Conservation (phyloP, 2,888 invertebrate genomes). For the Axea sp. region DNA sequence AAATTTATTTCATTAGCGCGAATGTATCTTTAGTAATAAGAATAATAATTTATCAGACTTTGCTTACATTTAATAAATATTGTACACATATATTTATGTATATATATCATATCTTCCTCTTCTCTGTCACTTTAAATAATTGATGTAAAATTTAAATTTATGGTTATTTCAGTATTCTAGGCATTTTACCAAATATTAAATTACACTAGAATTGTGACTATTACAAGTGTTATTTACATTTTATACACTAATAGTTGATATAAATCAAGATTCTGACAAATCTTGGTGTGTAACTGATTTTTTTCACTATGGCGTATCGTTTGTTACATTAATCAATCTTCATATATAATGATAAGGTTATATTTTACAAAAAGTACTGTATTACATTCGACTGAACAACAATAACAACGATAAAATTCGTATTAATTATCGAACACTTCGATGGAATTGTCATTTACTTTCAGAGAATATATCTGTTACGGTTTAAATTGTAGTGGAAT, state of each 20-base stretch:
- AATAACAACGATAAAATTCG: too few relatives aligned
- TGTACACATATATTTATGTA: constrained; percentile 1
- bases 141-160: constrained; percentile 15
- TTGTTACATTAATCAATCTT: constrained; percentile 32
- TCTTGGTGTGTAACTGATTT: constrained; percentile 4
- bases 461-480: too few relatives aligned
- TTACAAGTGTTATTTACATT: constrained; percentile 33
- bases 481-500: too few relatives aligned
- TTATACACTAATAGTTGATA: constrained; percentile 52
- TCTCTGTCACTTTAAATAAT: constrained; percentile 27
- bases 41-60: constrained; percentile 10
- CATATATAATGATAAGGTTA: too few relatives aligned
- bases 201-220: constrained; percentile 23
- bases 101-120: constrained; percentile 27
- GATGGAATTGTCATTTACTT: too few relatives aligned
- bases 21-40: not conserved
- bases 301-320: constrained; percentile 5
- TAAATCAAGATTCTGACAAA: constrained; percentile 27
- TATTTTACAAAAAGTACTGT: too few relatives aligned
- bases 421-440: too few relatives aligned
- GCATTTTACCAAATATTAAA: constrained; percentile 24
- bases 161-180: constrained; percentile 23
- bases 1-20: too few relatives aligned
- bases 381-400: too few relatives aligned
- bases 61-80: not conserved